Evolutionary conservation across 1,140 invertebrate genomes (phyloP).

Genomic region (Drosophila bifasciata): DNA sequence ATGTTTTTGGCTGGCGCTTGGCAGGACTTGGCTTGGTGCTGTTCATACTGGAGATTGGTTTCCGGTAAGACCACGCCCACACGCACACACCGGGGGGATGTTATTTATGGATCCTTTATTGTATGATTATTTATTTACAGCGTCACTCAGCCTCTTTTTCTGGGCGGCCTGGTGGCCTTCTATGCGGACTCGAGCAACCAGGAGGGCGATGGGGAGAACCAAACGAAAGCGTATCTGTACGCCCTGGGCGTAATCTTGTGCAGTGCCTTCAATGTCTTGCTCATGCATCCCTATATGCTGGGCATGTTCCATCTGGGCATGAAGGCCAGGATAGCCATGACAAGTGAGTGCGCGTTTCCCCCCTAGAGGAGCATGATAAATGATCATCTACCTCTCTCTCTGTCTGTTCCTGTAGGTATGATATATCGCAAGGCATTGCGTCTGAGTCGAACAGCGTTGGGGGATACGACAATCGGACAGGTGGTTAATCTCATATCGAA

Average conservation of each 20-base stretch:
- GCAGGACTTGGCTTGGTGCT: constrained; percentile 66
- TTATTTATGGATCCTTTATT: constrained; percentile 59
- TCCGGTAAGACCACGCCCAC: constrained; percentile 68
- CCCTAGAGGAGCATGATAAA: constrained; percentile 25
- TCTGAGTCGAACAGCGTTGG: constrained; percentile 89
- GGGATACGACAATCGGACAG: constrained; percentile 92
- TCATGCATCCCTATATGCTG: constrained; percentile 92
- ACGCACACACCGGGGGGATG: background rate
- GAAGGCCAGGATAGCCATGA: constrained; percentile 90
- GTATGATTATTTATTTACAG: constrained; percentile 84
- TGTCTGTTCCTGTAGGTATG: constrained; percentile 86
- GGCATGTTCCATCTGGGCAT: constrained; percentile 90
- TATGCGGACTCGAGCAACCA: constrained; percentile 85
- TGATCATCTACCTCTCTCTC: constrained; percentile 14
- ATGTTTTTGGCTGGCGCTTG: constrained; percentile 76
- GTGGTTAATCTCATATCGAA: constrained; percentile 97
- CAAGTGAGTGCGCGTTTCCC: no score
- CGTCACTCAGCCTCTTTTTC: constrained; percentile 89
- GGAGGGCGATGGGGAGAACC: constrained; percentile 84
- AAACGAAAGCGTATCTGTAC: constrained; percentile 87
- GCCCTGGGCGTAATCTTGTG: constrained; percentile 88
- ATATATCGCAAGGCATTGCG: constrained; percentile 92
- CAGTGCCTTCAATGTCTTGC: constrained; percentile 88
- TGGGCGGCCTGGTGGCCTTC: constrained; percentile 89
- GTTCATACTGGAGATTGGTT: constrained; percentile 76